Evolutionary conservation across 1,140 invertebrate species (phyloP).

Genomic region (Cherax quadricarinatus): DNA sequence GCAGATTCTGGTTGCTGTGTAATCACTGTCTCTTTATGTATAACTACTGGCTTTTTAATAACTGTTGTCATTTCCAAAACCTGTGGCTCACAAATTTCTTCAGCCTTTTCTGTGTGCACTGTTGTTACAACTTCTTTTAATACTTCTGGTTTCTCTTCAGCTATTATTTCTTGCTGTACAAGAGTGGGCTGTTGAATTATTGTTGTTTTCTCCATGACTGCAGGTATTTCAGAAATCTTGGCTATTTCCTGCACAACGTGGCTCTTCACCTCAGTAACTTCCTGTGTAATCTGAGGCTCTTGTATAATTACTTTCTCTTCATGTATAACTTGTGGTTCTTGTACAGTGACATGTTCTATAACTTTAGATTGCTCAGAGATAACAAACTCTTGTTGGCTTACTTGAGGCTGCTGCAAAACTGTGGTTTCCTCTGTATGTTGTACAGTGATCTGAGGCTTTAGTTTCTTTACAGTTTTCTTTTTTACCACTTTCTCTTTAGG

Average conservation of each 20-base stretch:
- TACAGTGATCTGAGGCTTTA: conserved; percentile 12
- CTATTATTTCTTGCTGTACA: conserved; percentile 35
- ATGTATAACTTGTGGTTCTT: conserved; percentile 34
- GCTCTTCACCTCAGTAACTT: conserved; percentile 9
- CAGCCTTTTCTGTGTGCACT: conserved; percentile 5
- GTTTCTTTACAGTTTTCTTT: conserved; percentile 13
- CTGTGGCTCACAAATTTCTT: not conserved
- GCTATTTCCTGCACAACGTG: conserved; percentile 27
- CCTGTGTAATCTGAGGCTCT: conserved; percentile 32
- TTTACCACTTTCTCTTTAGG: conserved; percentile 34
- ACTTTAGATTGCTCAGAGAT: conserved; percentile 26
- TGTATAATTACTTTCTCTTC: conserved; percentile 29
- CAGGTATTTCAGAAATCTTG: conserved; percentile 8
- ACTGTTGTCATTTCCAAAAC: conserved; percentile 19
- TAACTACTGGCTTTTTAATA: conserved; percentile 33
- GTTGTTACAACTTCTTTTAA: conserved; percentile 29
- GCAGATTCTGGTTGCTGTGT: conserved; percentile 31
- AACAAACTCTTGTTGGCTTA: conserved; percentile 11
- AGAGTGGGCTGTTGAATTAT: conserved; percentile 34
- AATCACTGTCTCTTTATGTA: conserved; percentile 33
- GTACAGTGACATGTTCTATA: conserved; percentile 15
- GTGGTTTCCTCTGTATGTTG: conserved; percentile 27
- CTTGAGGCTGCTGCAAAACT: conserved; percentile 36
- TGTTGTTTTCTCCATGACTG: conserved; percentile 24
- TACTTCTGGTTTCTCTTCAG: conserved; percentile 41